Percentiles rank a stretch among this genome's conserved stretches.
These are phyloP conservation scores for Zapus hudsonius DNA, from an alignment of 2,113 vertebrate species.

Conservation along the genomic window DNA sequence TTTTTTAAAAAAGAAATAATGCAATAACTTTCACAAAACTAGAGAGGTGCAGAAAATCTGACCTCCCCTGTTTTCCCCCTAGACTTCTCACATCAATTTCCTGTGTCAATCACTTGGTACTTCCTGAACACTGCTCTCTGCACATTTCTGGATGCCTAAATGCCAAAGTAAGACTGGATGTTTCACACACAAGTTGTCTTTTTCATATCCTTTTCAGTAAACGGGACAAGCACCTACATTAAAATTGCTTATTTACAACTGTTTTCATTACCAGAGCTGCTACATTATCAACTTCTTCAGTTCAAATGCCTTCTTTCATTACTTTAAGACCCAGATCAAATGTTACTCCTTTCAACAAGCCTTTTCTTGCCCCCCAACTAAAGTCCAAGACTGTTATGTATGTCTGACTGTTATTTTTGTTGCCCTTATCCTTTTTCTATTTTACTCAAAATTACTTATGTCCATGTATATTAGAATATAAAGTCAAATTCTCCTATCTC, in stretches of 20 bases:
- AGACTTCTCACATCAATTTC: not conserved
- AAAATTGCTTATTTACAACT: not conserved
- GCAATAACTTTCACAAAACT: not conserved
- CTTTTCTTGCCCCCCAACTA: constrained; percentile 6
- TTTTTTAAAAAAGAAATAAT: constrained; percentile 8
- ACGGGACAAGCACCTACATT: not conserved
- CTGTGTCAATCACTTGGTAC: not conserved
- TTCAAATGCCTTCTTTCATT: not conserved
- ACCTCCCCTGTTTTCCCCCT: not conserved
- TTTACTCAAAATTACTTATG: not conserved
- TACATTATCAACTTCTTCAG: not conserved
- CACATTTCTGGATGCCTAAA: no score
- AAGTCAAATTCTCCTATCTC: not conserved
- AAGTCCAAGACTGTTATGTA: not conserved
- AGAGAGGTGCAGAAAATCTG: not conserved
- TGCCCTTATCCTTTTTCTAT: not conserved
- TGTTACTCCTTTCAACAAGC: not conserved
- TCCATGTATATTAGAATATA: not conserved
- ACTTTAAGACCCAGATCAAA: constrained; percentile 22
- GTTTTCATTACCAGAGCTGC: not conserved
- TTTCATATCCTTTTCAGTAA: not conserved
- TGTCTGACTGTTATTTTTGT: not conserved
- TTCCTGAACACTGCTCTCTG: not conserved
- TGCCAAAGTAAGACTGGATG: no score
- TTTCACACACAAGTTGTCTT: no score